Evolutionary conservation across 2,888 invertebrate species (phyloP).

Genomic region (Girardia tigrina): DNA sequence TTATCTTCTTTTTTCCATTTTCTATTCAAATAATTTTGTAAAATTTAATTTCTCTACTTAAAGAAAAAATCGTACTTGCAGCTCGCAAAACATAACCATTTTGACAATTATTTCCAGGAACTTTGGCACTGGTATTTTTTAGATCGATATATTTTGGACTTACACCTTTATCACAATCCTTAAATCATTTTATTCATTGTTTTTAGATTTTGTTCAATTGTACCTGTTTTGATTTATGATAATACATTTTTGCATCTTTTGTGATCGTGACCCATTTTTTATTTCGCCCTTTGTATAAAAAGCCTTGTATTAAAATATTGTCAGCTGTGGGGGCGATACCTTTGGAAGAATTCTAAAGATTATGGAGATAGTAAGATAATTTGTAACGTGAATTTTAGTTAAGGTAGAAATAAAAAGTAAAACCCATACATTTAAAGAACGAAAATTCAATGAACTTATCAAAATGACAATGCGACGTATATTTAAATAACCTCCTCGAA

Average conservation of each 20-base stretch:
- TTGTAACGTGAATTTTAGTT: not conserved
- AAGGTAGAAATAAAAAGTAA: no score
- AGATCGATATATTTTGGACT: not conserved
- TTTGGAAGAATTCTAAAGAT: not conserved
- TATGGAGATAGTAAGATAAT: not conserved
- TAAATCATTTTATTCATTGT: no score
- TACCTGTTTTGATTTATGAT: not conserved
- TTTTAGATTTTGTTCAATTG: no score
- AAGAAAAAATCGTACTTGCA: not conserved
- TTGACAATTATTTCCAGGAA: slow-evolving; percentile 13
- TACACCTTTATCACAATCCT: slow-evolving; percentile 6
- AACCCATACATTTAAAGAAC: no score
- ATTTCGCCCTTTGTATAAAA: not conserved
- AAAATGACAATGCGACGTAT: no score
- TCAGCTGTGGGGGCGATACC: not conserved
- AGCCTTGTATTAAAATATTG: not conserved
- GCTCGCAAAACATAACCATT: not conserved
- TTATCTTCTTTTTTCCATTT: not conserved
- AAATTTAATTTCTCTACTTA: not conserved
- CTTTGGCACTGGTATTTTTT: not conserved
- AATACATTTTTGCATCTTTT: not conserved
- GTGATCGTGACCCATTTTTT: not conserved
- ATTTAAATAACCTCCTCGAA: no score
- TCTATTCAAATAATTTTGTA: not conserved
- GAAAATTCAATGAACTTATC: no score